A percentile compares a stretch with the other conserved stretches of the same genome.
phyloP scores from a whole-genome alignment of 2,888 invertebrate species.

The Lasioglossum pauxillum region DNA sequence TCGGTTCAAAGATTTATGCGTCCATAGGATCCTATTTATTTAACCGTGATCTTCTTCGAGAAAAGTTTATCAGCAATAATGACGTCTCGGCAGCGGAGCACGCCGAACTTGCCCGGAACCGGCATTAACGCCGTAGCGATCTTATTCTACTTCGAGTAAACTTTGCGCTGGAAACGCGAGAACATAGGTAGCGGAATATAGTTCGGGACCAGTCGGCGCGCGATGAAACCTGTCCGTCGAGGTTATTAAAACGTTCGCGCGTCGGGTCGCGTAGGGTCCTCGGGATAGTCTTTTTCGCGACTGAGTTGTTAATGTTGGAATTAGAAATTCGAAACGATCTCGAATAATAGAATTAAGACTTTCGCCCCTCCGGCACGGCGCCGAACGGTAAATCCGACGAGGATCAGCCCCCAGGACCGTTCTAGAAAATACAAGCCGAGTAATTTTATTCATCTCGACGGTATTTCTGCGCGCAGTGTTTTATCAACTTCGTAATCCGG shows the following conservation, averaged over 20 bases:
- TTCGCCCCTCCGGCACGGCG: background rate
- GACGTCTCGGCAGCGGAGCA: background rate
- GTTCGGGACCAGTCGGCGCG: background rate
- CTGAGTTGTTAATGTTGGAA: background rate
- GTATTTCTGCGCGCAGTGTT: background rate
- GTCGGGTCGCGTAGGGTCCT: background rate
- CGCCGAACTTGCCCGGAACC: background rate
- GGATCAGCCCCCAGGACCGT: background rate
- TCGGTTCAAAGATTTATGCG: constrained; percentile 40
- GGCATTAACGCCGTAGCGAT: background rate
- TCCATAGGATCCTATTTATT: constrained; percentile 39
- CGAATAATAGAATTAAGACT: constrained; percentile 1
- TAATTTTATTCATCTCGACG: background rate
- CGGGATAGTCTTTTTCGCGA: background rate
- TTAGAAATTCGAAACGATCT: background rate
- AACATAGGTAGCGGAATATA: background rate
- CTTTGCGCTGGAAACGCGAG: background rate
- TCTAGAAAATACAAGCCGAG: background rate
- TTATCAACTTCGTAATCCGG: constrained; percentile 1
- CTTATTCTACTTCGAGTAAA: background rate
- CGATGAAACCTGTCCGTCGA: background rate
- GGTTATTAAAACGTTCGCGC: background rate
- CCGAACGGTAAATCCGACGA: background rate
- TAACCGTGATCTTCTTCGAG: constrained; percentile 17
- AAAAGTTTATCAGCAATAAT: constrained; percentile 20